Conservation (phyloP, 2,113 vertebrate genomes). For the Oenanthe oenanthe region DNA sequence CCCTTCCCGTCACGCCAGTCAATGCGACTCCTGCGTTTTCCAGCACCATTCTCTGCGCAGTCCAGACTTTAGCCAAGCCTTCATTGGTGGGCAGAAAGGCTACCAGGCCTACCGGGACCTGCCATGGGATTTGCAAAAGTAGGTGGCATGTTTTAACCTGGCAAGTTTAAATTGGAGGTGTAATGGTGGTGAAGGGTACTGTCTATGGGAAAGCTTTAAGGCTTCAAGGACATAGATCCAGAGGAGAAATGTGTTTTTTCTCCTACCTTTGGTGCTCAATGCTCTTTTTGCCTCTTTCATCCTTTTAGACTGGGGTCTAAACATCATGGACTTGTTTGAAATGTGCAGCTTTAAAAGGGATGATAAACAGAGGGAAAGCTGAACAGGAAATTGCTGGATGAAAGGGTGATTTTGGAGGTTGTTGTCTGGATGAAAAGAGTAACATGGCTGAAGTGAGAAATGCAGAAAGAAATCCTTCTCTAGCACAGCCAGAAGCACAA, state of each 20-base stretch:
- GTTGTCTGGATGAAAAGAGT: neutral
- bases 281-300: neutral
- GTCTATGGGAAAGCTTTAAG: neutral
- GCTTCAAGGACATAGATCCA: neutral
- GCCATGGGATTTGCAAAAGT: slow-evolving; percentile 69
- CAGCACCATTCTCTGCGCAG: slow-evolving; percentile 29
- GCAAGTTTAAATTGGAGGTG: neutral
- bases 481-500: neutral
- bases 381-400: neutral
- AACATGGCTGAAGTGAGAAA: neutral
- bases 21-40: slow-evolving; percentile 14
- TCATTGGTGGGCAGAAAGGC: slow-evolving; percentile 34
- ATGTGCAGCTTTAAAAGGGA: neutral
- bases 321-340: neutral
- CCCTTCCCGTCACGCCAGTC: slow-evolving; percentile 41
- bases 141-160: neutral
- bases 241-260: neutral
- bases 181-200: neutral
- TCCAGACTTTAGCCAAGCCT: slow-evolving; percentile 50
- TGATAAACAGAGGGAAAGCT: neutral
- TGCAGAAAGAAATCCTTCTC: neutral
- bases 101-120: slow-evolving; percentile 56
- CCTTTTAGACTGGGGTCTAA: neutral
- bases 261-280: neutral
- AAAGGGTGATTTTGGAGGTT: neutral